Conservation (phyloP, 1,140 invertebrate genomes). For the Platyscapa corneri region DNA sequence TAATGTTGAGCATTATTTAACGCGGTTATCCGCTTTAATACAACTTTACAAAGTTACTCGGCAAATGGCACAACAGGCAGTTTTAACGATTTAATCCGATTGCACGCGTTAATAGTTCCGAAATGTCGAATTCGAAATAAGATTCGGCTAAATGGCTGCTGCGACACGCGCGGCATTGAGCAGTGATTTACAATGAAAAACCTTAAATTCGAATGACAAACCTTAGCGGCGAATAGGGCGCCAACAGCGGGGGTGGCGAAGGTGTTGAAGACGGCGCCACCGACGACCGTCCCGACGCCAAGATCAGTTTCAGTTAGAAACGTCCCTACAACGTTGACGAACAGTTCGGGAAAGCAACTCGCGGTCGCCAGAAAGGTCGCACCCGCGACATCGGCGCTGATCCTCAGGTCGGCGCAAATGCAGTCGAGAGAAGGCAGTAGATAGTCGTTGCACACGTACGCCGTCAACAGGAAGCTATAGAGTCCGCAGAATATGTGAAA, state of each 20-base stretch:
- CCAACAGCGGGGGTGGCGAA: slow-evolving; percentile 90
- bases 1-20: background rate
- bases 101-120: too few relatives aligned
- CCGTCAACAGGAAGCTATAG: slow-evolving; percentile 86
- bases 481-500: slow-evolving; percentile 84
- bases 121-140: too few relatives aligned
- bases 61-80: too few relatives aligned
- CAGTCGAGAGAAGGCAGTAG: slow-evolving; percentile 88
- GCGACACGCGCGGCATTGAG: too few relatives aligned
- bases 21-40: background rate
- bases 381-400: slow-evolving; percentile 89
- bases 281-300: slow-evolving; percentile 90
- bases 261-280: slow-evolving; percentile 91
- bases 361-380: slow-evolving; percentile 95
- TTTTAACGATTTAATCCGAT: too few relatives aligned
- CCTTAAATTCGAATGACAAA: too few relatives aligned
- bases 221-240: slow-evolving; percentile 82
- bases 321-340: slow-evolving; percentile 90
- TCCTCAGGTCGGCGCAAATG: slow-evolving; percentile 83
- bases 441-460: slow-evolving; percentile 90
- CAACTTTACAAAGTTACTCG: too few relatives aligned
- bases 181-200: too few relatives aligned
- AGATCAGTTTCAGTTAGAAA: slow-evolving; percentile 85
- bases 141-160: too few relatives aligned
- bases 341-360: slow-evolving; percentile 92